Evolutionary conservation across 2,888 invertebrate species (phyloP).

Genomic region (Julus scandinavius): DNA sequence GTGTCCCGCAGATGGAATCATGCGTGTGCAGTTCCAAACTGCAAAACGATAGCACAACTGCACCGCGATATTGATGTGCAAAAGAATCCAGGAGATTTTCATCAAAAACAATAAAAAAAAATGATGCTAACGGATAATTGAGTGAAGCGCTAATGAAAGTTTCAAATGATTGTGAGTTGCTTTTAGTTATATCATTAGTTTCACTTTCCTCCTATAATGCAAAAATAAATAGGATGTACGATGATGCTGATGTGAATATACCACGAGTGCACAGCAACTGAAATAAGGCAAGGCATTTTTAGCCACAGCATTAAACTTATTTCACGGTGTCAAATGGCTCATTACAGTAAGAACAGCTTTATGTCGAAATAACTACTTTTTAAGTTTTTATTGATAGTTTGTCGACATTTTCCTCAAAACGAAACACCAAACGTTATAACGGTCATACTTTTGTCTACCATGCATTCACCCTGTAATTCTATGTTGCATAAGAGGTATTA

Average conservation of each 20-base stretch:
- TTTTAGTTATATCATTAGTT: background rate
- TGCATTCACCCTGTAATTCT: constrained; percentile 28
- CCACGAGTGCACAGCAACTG: background rate
- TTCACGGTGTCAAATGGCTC: background rate
- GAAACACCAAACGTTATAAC: background rate
- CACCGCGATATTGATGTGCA: too few species aligned
- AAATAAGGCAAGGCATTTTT: constrained; percentile 46
- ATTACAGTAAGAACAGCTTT: background rate
- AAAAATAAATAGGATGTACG: constrained; percentile 31
- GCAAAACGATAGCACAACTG: background rate
- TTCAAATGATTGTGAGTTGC: background rate
- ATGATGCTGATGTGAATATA: background rate
- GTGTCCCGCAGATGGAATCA: too few species aligned
- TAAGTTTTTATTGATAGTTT: background rate
- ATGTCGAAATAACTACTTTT: background rate
- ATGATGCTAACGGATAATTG: background rate
- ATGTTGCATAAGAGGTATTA: constrained; percentile 37
- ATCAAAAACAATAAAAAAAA: background rate
- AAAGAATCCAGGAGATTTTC: background rate
- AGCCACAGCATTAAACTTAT: background rate
- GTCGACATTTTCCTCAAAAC: background rate
- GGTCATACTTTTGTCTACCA: background rate
- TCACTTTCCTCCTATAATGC: background rate
- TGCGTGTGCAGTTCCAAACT: too few species aligned
- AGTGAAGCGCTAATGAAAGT: background rate